A percentile compares a stretch with the other conserved stretches of the same genome.
These are phyloP conservation scores for Neostethus bicornis DNA, from an alignment of 2,797 vertebrate genomes.

Conservation along the genomic window DNA sequence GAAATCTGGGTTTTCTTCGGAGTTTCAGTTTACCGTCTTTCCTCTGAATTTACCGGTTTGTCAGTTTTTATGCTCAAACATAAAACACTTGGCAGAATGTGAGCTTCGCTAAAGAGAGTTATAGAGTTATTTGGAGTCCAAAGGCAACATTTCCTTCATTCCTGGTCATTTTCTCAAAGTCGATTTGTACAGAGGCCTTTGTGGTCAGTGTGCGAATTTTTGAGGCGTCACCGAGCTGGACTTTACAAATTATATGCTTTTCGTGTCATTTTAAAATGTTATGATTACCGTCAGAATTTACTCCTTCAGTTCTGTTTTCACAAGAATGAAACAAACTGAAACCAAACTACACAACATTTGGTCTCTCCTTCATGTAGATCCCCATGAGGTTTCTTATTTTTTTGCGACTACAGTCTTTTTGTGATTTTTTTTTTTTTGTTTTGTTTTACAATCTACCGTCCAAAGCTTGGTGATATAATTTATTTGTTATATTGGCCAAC, in stretches of 20 bases:
- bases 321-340: constrained; percentile 15
- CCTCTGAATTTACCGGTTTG: constrained; percentile 1
- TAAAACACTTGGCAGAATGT: constrained; percentile 23
- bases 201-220: constrained; percentile 39
- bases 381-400: no score
- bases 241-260: neutral
- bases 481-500: no score
- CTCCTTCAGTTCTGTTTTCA: constrained; percentile 6
- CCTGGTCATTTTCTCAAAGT: constrained; percentile 45
- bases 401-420: no score
- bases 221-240: constrained; percentile 17
- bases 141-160: constrained; percentile 21
- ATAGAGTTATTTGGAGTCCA: constrained; percentile 31
- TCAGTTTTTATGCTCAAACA: neutral
- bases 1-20: constrained; percentile 1
- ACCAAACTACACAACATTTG: constrained; percentile 11
- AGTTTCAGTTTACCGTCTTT: neutral
- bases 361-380: constrained; percentile 35
- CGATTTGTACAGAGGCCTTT: constrained; percentile 14
- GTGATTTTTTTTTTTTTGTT: no score
- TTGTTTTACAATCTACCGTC: no score
- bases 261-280: constrained; percentile 7
- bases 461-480: no score
- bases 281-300: constrained; percentile 32
- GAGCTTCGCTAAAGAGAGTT: constrained; percentile 36